Base-by-base conservation (phyloP, 2,113 vertebrate species). In the Eclectus roratus region DNA sequence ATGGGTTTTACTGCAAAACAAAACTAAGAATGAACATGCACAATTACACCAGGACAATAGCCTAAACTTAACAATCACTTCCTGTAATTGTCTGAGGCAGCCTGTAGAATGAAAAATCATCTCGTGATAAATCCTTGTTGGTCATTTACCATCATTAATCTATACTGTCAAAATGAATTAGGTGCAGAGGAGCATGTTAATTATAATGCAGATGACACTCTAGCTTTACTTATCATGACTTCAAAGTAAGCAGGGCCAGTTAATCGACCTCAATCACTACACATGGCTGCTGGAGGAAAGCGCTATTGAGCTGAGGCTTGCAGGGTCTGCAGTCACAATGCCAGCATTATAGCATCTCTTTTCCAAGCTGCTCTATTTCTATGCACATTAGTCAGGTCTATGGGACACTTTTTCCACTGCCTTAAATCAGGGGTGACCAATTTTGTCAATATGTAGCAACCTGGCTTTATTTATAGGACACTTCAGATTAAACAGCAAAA, bases 81-180 rank as follows among this genome's bases (percentile, higher is more conserved):
- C 96, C 97, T 96, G 90, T 23, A 94, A 97, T 97, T 97, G 96
- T 97, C 71, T 35, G 41, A 80, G 61, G 79, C 90, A 60, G 90
- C 88, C 81, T 28, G 71, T 37, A 81, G 89, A 78, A 29, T 2
- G 1, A 69, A 88, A 78, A 93, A 96, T 85, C 76, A 58, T 64
- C 94, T 70, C 85, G 53, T 74, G 94, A 96, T 94, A 96, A 96
- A 96, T 83, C 72, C 50, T 85, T 43, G 53, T 66, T 87, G 44
- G 93, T 88, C 84, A 68, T 96, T 96, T 92, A 92, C 95, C 70
- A 65, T 74, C 85, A 77, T 96, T 95, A 93, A 95, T 96, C 95
- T 95, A 85, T 91, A 83, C 68, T 95, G 94, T 95, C 96, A 93
- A 82, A 83, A 88, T 47, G 71, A 96, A 94, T 96, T 94, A 96